A percentile compares a stretch with the other conserved stretches of the same genome.
Evolutionary conservation across 2,797 vertebrate species (phyloP).

Genomic region (Danionella dracula): DNA sequence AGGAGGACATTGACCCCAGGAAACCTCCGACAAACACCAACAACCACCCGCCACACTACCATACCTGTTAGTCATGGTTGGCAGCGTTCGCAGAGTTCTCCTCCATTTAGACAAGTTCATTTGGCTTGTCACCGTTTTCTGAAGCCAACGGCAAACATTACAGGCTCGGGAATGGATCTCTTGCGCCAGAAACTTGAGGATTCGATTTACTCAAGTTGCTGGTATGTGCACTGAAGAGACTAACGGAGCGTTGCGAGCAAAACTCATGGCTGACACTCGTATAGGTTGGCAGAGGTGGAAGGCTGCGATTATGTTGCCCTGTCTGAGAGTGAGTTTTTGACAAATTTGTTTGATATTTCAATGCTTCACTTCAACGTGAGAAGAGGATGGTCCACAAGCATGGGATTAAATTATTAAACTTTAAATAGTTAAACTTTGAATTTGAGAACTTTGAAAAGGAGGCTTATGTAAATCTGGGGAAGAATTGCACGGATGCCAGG

Average conservation of each 20-base stretch:
- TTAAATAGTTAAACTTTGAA: too few relatives aligned
- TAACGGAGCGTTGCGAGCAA: constrained; percentile 22
- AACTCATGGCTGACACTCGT: constrained; percentile 5
- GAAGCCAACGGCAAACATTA: constrained; percentile 42
- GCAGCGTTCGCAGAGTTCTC: constrained; percentile 21
- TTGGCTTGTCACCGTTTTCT: constrained; percentile 38
- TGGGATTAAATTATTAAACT: too few relatives aligned
- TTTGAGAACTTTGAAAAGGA: too few relatives aligned
- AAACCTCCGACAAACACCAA: constrained; percentile 33
- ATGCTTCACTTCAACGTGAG: too few relatives aligned
- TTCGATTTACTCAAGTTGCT: constrained; percentile 35
- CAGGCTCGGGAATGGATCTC: constrained; percentile 22
- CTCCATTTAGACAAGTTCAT: constrained; percentile 48
- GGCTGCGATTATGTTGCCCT: not conserved
- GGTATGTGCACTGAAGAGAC: constrained; percentile 16
- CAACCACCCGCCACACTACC: not conserved
- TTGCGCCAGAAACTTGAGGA: constrained; percentile 34
- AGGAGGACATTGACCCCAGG: constrained; percentile 14
- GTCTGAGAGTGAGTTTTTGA: too few relatives aligned
- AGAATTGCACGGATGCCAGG: too few relatives aligned
- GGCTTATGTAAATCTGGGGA: too few relatives aligned
- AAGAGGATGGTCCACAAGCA: too few relatives aligned
- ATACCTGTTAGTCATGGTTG: constrained; percentile 49
- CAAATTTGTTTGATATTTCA: too few relatives aligned
- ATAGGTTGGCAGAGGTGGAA: not conserved